These are phyloP conservation scores for Chelonia mydas DNA, from an alignment of 2,797 vertebrate genomes.

Conservation along the genomic window DNA sequence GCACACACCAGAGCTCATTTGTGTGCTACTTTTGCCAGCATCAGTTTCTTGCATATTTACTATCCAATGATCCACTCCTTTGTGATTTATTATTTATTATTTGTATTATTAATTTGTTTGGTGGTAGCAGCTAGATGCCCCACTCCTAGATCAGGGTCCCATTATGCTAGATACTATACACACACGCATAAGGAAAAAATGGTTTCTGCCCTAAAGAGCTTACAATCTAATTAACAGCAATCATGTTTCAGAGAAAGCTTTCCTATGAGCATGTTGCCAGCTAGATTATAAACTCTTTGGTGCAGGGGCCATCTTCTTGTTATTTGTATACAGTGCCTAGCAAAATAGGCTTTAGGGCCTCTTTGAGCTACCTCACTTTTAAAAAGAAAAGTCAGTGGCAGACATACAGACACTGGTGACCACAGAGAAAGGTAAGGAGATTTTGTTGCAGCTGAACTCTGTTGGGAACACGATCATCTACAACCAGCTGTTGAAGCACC, in stretches of 20 bases:
- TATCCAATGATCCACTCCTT: background rate
- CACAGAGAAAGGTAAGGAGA: background rate
- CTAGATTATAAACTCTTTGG: background rate
- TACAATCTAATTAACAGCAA: background rate
- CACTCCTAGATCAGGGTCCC: background rate
- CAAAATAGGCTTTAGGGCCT: background rate
- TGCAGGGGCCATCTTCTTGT: background rate
- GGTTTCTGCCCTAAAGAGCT: background rate
- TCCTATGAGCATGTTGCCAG: background rate
- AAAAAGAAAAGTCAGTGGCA: background rate
- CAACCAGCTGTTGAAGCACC: background rate
- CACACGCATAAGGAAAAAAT: background rate
- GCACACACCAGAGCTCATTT: background rate
- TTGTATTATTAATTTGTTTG: accelerated
- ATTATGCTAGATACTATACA: background rate
- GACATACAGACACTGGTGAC: background rate
- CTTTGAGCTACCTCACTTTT: background rate
- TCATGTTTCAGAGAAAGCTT: background rate
- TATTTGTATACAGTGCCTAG: background rate
- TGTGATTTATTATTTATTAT: background rate
- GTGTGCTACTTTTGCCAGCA: background rate
- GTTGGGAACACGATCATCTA: background rate
- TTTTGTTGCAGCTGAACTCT: background rate
- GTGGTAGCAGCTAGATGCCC: background rate
- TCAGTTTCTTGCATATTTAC: background rate